Evolutionary conservation across 1,140 invertebrate species (phyloP), one percentile per base, ranked within the genome.

Genomic region (Luehdorfia chinensis): DNA sequence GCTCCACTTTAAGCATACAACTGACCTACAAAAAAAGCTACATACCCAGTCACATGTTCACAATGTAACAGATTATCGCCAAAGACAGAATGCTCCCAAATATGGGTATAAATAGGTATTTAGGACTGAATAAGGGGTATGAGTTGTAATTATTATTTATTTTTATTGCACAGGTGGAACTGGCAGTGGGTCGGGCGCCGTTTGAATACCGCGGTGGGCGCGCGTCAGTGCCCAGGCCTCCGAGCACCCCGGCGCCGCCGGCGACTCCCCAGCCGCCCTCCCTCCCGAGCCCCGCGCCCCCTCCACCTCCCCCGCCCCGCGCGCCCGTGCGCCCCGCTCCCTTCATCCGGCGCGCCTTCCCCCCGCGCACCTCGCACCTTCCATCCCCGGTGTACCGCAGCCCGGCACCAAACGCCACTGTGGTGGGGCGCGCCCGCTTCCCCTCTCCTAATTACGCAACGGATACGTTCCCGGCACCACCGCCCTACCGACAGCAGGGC

Each of bases 201-300:
- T 80, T 84, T 81, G 89, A 67, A 71, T 89, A 77, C 48, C 71
- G 76, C 7, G 60, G 66, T 16, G 59, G 59, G 8, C 57, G 63
- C 0, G 50, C 75, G 8, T 32, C 63, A 7, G 61, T 67, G 28
- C 76, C 80, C 46, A 75, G 85, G 3, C 79, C 80, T 27, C 77
- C 79, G 47, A 65, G 87, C 61, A 83, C 86, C 41, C 78, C 80
- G 12, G 60, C 76, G 2, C 50, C 54, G 4, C 57, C 53, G 1
- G 25, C 52, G 4, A 85, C 48, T 4, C 53, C 45, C 31, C 48
- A 2, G 5, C 30, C 11, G 14, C 46, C 45, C 71, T 56, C 47
- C 45, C 59, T 13, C 49, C 51, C 27, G 45, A 16, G 45, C 8
- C 53, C 61, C 37, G 49, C 56, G 14, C 39, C 56, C 41, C 51